Evolutionary conservation across 2,797 vertebrate genomes (phyloP), one percentile per base, ranked within the genome.

Genomic region (Threskiornis aethiopicus): DNA sequence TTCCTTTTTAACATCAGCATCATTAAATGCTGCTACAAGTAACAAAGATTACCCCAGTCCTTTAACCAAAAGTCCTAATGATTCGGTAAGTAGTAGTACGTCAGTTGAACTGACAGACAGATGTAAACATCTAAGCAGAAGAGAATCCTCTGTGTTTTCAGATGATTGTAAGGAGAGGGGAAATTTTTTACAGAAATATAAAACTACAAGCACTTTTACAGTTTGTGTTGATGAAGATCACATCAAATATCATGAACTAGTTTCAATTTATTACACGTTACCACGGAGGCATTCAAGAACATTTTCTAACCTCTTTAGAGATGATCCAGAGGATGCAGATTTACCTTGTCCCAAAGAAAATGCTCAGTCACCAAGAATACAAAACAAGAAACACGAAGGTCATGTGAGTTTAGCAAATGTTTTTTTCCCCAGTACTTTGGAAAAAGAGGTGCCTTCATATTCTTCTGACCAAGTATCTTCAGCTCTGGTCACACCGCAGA

Each of bases 241-340:
- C 28, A 86, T 98, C 39, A 97, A 98, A 77, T 98, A 98, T 89
- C 98, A 98, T 61, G 98, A 98, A 77, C 75, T 98, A 73, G 97
- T 98, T 96, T 98, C 98, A 26, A 39, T 98, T 88, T 98, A 98
- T 96, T 98, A 98, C 29, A 98, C 98, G 0, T 95, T 98, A 78
- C 98, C 98, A 54, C 95, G 97, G 42, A 98, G 98, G 76, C 97
- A 95, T 82, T 97, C 98, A 59, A 98, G 84, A 93, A 96, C 92
- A 20, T 93, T 98, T 87, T 96, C 96, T 87, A 92, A 90, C 31
- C 87, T 98, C 66, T 97, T 98, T 25, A 96, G 97, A 84, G 96
- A 91, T 42, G 96, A 97, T 86, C 41, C 93, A 72, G 96, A 96
- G 77, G 90, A 96, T 77, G 76, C 75, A 20, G 49, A 93, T 89